These are phyloP conservation scores for Zelostemma sp. DNA, from an alignment of 1,140 invertebrate species.

Conservation along the genomic window DNA sequence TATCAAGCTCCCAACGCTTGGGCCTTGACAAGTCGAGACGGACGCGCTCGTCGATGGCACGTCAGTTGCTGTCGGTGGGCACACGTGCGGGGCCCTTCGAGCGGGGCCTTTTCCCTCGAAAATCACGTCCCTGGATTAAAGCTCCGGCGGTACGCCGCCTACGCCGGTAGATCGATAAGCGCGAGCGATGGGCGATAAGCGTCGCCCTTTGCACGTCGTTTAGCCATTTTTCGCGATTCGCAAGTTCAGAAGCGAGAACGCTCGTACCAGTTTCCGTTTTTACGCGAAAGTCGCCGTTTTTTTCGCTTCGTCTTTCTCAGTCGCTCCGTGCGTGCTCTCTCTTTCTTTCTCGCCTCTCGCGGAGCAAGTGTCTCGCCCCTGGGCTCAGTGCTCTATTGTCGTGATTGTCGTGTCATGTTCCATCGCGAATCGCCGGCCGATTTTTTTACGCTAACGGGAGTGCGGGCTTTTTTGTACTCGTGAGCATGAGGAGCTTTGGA, in stretches of 20 bases:
- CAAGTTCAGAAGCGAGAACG: too few species aligned
- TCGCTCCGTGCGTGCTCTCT: conserved; percentile 6
- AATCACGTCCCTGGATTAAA: conserved; percentile 24
- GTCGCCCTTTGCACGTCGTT: conserved; percentile 9
- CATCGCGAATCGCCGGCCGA: neutral
- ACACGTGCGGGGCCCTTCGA: conserved; percentile 21
- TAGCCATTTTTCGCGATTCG: neutral
- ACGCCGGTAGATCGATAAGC: conserved; percentile 47
- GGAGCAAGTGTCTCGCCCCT: neutral
- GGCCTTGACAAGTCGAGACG: neutral
- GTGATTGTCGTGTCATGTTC: conserved; percentile 2
- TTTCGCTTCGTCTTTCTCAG: conserved; percentile 15
- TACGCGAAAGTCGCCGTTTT: conserved; percentile 4
- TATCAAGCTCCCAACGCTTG: neutral
- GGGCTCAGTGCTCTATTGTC: too few species aligned
- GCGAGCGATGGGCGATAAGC: conserved; percentile 14
- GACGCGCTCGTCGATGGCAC: conserved; percentile 34
- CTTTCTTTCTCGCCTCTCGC: conserved; percentile 1
- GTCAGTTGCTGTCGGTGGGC: conserved; percentile 28
- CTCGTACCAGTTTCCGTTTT: neutral
- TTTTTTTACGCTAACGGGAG: neutral
- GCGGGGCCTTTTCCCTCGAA: neutral
- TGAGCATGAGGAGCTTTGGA: conserved; percentile 21
- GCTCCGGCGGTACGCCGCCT: conserved; percentile 35
- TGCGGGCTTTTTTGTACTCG: neutral